Conservation (phyloP, 2,888 invertebrate genomes). For the Miltochrista miniata region DNA sequence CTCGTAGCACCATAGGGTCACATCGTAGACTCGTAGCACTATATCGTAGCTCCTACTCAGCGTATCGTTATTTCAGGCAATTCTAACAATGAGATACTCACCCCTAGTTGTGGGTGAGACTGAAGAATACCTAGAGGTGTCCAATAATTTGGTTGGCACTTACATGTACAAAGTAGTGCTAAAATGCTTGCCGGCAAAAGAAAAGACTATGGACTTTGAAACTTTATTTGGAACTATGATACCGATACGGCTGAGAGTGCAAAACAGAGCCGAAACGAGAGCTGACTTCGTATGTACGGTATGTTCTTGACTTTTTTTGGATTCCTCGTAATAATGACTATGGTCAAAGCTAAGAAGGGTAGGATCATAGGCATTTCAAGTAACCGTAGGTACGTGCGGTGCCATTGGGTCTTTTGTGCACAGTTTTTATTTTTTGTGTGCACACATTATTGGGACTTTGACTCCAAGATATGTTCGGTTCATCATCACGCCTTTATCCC, state of each 20-base stretch:
- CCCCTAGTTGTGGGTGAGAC: constrained; percentile 68
- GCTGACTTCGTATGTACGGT: constrained; percentile 61
- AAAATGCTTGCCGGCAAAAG: constrained; percentile 69
- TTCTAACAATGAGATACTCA: constrained; percentile 59
- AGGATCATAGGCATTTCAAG: too few species aligned
- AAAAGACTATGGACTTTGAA: constrained; percentile 58
- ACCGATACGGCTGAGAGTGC: constrained; percentile 64
- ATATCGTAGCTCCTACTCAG: too few species aligned
- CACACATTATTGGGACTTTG: too few species aligned
- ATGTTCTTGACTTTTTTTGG: constrained; percentile 9
- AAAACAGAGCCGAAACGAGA: constrained; percentile 59
- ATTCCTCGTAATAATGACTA: too few species aligned
- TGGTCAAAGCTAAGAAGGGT: too few species aligned
- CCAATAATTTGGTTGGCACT: constrained; percentile 58
- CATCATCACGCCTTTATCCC: too few species aligned
- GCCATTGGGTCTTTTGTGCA: too few species aligned
- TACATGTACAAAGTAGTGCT: constrained; percentile 62
- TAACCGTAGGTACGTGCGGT: too few species aligned
- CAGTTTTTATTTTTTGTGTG: too few species aligned
- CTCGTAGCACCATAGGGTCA: too few species aligned
- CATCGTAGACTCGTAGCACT: too few species aligned
- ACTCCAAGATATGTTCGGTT: too few species aligned
- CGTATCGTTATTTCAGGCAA: constrained; percentile 47
- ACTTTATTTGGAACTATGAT: constrained; percentile 60
- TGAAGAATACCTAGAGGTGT: constrained; percentile 60